phyloP scores from a whole-genome alignment of 1,140 invertebrate species.

The Mizuhopecten yessoensis region DNA sequence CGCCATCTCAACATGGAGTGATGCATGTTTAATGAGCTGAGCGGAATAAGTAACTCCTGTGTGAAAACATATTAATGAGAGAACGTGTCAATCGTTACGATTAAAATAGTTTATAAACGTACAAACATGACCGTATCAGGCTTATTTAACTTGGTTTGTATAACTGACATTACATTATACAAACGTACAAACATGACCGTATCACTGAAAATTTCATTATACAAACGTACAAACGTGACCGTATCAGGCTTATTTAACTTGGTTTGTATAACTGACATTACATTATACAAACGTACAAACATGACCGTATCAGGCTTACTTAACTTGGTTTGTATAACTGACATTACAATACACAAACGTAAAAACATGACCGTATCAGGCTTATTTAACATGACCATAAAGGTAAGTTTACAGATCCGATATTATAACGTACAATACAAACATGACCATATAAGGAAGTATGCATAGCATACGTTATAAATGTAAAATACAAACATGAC shows the following conservation, averaged over 20 bases:
- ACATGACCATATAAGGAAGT: not conserved
- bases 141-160: not conserved
- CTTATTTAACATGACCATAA: too few relatives aligned
- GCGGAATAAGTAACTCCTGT: not conserved
- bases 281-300: too few relatives aligned
- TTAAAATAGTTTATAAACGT: not conserved
- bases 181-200: too few relatives aligned
- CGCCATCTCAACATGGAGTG: not conserved
- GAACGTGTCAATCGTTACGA: not conserved
- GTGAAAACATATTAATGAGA: conserved; percentile 1
- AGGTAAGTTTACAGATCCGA: too few relatives aligned
- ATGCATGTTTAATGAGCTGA: conserved; percentile 22
- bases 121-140: not conserved
- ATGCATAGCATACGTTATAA: too few relatives aligned
- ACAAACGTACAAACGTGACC: not conserved
- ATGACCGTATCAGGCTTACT: too few relatives aligned
- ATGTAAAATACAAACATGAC: not conserved
- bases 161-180: not conserved
- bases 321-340: too few relatives aligned
- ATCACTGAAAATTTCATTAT: too few relatives aligned
- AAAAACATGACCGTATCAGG: not conserved
- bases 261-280: not conserved
- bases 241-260: not conserved
- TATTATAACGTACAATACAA: too few relatives aligned
- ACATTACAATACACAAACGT: too few relatives aligned